A percentile compares a stretch with the other conserved stretches of the same genome.
These are phyloP conservation scores for Scrobipalpa costella DNA, from an alignment of 2,888 invertebrate species.

Conservation along the genomic window DNA sequence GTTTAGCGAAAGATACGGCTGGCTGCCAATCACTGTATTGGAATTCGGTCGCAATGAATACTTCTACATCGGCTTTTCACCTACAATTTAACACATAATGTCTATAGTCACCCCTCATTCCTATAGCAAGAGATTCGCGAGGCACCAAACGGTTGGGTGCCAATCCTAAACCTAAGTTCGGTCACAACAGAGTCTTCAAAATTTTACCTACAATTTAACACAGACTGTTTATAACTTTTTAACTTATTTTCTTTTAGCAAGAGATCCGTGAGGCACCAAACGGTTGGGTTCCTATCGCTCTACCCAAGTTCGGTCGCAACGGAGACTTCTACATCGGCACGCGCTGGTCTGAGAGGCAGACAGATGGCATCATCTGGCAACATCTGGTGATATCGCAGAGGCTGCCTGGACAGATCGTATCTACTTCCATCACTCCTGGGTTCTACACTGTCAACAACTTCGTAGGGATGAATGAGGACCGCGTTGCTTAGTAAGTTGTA, in stretches of 20 bases:
- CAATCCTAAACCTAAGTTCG: conserved; percentile 55
- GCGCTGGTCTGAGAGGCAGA: conserved; percentile 63
- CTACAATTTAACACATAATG: too few species aligned
- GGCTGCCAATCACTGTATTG: too few species aligned
- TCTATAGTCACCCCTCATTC: too few species aligned
- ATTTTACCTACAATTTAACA: not conserved
- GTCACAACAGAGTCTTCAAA: not conserved
- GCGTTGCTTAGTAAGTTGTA: conserved; percentile 60
- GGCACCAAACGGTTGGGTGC: conserved; percentile 87
- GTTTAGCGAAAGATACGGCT: too few species aligned
- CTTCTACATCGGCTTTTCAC: too few species aligned
- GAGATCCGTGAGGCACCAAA: conserved; percentile 77
- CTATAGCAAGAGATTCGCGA: conserved; percentile 70
- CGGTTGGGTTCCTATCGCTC: conserved; percentile 86
- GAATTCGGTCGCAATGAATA: too few species aligned
- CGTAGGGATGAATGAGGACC: conserved; percentile 75
- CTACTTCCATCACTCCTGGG: conserved; percentile 77
- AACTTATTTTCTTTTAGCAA: conserved; percentile 51
- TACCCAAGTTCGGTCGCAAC: conserved; percentile 77
- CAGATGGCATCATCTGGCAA: conserved; percentile 76
- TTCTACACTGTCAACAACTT: conserved; percentile 82
- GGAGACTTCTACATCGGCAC: conserved; percentile 70
- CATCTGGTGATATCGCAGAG: conserved; percentile 65
- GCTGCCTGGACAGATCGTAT: conserved; percentile 51
- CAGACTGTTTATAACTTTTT: not conserved